Evolutionary conservation across 2,888 invertebrate genomes (phyloP), one percentile per base, ranked within the genome.

Genomic region (Plebejus argus): DNA sequence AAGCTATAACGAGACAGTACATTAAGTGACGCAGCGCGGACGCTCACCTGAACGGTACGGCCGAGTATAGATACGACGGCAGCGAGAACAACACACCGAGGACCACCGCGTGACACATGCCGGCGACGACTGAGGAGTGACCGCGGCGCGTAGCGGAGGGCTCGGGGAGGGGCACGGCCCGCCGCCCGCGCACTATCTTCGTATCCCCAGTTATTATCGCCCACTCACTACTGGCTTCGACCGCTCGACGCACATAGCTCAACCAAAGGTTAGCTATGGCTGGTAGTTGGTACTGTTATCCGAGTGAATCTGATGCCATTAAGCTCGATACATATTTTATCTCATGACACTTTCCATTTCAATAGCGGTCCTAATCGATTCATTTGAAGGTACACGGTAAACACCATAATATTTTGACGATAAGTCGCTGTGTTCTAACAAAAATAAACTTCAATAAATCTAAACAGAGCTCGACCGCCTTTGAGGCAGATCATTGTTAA

Each of bases 11-110:
- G 74, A 39, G 39, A 66, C 75, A 28, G 49, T 33, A 45, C 78
- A n/a, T n/a, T n/a, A 75, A 66, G 61, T 78, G 74, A 78, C 61
- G 78, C 35, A 71, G 28, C 20, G 78, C 76, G 75, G 74, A 77
- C 77, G 85, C 90, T 91, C 90, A 93, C 92, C 92, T 92, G 91
- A 91, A 92, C 82, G 92, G 91, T 79, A 91, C 90, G 79, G 90
- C 90, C 83, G 93, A 89, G 86, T 92, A 92, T 80, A 93, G 84
- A 84, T 92, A 92, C 35, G 92, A 92, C 79, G 92, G 92, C 84
- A 93, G 85, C 82, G 93, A 93, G 82, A 92, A 89, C 83, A 93
- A 83, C 83, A 92, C 92, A 78, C 92, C 92, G 83, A 93, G 90
- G 77, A 92, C 91, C 83, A 93, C 88, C 82, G 92, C 90, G 89